Evolutionary conservation across 2,888 invertebrate genomes (phyloP), one percentile per base, ranked within the genome.

Genomic region (Lochmaea capreae): DNA sequence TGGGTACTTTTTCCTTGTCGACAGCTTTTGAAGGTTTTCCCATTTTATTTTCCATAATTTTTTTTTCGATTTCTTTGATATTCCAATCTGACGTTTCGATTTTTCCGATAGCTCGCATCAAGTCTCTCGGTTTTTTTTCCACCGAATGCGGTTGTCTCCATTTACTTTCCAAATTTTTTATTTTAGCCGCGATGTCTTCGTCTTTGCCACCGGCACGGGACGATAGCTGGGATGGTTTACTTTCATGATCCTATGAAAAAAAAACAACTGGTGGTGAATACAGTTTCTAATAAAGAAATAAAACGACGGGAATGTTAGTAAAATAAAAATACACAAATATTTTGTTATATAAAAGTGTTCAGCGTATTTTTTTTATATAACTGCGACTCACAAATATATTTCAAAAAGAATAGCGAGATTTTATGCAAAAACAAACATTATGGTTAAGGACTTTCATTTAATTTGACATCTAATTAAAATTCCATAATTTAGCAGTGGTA

Each of bases 51-150:
- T 95, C 94, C 82, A 92, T 89, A 46, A 97, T 96, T 87, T 97
- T 96, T 85, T 94, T 93, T 84, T 97, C 96, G 43, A 97, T 95
- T 86, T 95, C 93, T 80, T 94, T 93, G 49, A 97, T 93, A 87
- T 97, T 96, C 96, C 97, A 97, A 86, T 97, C 97, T 73, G 92
- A 93, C 75, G 93, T 92, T 84, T 96, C 96, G 78, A 97, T 94
- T 72, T 79, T 79, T 68, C 96, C 96, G 75, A 97, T 95, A 61
- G 96, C 94, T 76, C 96, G 90, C 87, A 95, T 89, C 76, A 97
- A 89, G 87, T 96, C 96, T 86, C 93, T 95, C 1, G 95, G 96
- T 85, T 96, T 96, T 80, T 94, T 94, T 26, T 93, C 91, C 0
- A 89, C 87, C 1, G 91, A 87, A 65, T 88, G 87, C 10, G 86